Evolutionary conservation across 2,888 invertebrate genomes (phyloP), one percentile per base, ranked within the genome.

Genomic region (Meta bourneti): DNA sequence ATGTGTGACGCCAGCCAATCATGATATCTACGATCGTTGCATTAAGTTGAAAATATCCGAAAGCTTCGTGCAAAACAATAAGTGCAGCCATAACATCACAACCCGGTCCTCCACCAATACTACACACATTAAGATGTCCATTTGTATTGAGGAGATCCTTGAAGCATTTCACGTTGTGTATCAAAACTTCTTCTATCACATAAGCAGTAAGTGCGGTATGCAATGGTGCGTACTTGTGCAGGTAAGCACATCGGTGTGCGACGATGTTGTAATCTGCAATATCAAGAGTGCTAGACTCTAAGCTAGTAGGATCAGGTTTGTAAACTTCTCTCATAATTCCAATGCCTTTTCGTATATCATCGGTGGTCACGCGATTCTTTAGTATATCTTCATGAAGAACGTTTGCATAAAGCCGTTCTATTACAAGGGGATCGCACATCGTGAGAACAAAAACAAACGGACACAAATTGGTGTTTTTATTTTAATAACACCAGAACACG

Each of bases 101-200:
- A 6, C 90, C 90, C n/a, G 90, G 90, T 9, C 90, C 90, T 16
- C 90, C 90, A 2, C 90, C 90, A 49, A 91, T 74, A 72, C 86
- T 86, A 71, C 86, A 86, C 5, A 91, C 49, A 9, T 81, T 75
- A 1, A 86, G 11, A 16, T n/a, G 4, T n/a, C 80, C 77, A 0
- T 9, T 61, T 1, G n/a, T 19, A 11, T 34, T 16, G 2, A 70
- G 13, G 1, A 61, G n/a, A 61, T 78, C 61, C 13, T 19, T 9
- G n/a, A 77, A 77, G 2, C 77, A 19, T 34, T 85, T 48, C 1
- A 9, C 49, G 70, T 79, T 72, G 13, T 70, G 7, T 9, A 49
- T 7, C 8, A 91, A 8, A 19, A 86, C 86, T 16, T 20, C 51
- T 2, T 8, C 5, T 0, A 86, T 2, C 86, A 86, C 86, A 54